Evolutionary conservation across 2,888 invertebrate species (phyloP).

Genomic region (Eubasilissa splendida): DNA sequence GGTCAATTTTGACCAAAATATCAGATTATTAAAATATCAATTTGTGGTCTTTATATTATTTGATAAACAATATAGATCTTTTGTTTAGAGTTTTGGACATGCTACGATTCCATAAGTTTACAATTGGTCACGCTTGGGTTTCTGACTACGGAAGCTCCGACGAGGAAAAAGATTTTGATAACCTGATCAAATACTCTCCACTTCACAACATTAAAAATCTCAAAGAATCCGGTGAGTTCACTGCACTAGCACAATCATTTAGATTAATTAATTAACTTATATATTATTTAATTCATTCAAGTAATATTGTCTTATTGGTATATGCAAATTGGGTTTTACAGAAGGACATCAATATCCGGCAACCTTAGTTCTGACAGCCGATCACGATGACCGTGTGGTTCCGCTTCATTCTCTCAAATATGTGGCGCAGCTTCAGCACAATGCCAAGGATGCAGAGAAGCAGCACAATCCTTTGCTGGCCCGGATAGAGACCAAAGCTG

Average conservation of each 20-base stretch:
- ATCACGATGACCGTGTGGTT: conserved; percentile 98
- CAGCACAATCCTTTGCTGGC: conserved; percentile 92
- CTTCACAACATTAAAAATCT: conserved; percentile 84
- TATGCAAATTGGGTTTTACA: conserved; percentile 47
- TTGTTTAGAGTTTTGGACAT: conserved; percentile 92
- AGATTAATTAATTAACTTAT: not conserved
- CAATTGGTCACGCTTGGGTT: conserved; percentile 97
- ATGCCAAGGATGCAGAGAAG: conserved; percentile 73
- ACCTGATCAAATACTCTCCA: conserved; percentile 91
- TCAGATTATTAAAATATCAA: too few relatives aligned
- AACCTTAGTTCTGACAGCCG: conserved; percentile 93
- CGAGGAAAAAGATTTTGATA: conserved; percentile 87
- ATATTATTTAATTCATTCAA: not conserved
- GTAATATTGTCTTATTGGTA: too few relatives aligned
- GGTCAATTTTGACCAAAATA: too few relatives aligned
- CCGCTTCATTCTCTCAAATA: conserved; percentile 97
- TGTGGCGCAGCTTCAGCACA: conserved; percentile 91
- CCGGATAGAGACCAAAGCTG: conserved; percentile 94
- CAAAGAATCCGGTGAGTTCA: conserved; percentile 38
- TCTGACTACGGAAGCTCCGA: conserved; percentile 97
- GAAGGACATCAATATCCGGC: conserved; percentile 86
- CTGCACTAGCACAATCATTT: not conserved
- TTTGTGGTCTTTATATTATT: too few relatives aligned
- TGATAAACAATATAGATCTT: not conserved
- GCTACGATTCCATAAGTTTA: conserved; percentile 98